These are phyloP conservation scores for Diadegma fenestrale DNA, from an alignment of 2,888 invertebrate species.

Conservation along the genomic window DNA sequence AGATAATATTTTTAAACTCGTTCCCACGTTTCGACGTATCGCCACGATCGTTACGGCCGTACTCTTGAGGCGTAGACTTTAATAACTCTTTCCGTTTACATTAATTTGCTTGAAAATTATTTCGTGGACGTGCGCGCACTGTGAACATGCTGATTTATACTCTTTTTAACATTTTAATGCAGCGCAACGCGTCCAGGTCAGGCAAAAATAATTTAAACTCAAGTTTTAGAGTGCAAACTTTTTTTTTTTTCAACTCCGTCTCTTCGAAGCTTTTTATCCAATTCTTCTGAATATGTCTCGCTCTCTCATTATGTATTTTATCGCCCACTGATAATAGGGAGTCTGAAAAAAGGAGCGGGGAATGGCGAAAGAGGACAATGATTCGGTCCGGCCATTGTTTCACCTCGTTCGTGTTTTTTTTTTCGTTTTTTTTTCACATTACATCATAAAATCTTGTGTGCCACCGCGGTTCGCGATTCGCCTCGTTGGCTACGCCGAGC, in stretches of 20 bases:
- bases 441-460: constrained; percentile 64
- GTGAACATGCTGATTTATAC: background rate
- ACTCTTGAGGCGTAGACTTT: background rate
- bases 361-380: constrained; percentile 62
- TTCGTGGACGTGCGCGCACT: background rate
- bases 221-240: background rate
- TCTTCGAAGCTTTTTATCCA: background rate
- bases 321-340: constrained; percentile 46
- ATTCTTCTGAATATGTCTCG: background rate
- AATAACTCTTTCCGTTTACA: constrained; percentile 7
- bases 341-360: constrained; percentile 30
- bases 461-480: constrained; percentile 53
- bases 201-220: background rate
- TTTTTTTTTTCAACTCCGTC: background rate
- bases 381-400: constrained; percentile 64
- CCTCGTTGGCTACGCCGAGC: constrained; percentile 59
- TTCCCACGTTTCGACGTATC: background rate
- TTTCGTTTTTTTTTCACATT: constrained; percentile 54
- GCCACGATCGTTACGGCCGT: background rate
- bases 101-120: constrained; percentile 16
- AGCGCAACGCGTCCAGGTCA: background rate
- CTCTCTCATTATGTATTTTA: constrained; percentile 21
- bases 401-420: constrained; percentile 52
- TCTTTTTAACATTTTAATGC: background rate
- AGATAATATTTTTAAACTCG: background rate